phyloP scores from a whole-genome alignment of 2,888 invertebrate genomes.

The Mylabris sibirica region DNA sequence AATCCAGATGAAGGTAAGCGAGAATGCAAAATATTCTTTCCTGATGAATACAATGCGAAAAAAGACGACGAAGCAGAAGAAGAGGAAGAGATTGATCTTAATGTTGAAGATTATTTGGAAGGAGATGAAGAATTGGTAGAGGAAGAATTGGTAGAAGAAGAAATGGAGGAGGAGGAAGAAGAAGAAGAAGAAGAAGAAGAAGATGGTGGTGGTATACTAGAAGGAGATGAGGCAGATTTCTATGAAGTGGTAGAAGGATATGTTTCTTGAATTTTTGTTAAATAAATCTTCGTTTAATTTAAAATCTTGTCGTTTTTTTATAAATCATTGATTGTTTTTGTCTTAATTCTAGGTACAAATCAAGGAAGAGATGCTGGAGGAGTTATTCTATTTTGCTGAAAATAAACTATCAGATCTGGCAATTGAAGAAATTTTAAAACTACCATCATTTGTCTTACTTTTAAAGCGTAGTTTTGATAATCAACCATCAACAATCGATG shows the following conservation, averaged over 20 bases:
- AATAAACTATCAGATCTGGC: constrained; percentile 30
- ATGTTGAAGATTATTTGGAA: constrained; percentile 26
- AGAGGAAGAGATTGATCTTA: constrained; percentile 29
- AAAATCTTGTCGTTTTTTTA: neutral
- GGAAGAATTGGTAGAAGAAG: constrained; percentile 60
- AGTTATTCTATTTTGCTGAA: constrained; percentile 53
- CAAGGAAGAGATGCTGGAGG: constrained; percentile 50
- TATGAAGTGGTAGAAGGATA: too few species aligned
- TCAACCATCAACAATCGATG: constrained; percentile 51
- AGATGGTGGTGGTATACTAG: too few species aligned
- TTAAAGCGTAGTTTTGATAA: constrained; percentile 48
- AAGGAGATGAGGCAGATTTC: too few species aligned
- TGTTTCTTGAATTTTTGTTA: neutral
- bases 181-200: constrained; percentile 14
- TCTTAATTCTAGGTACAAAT: constrained; percentile 29
- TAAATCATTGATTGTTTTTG: constrained; percentile 8
- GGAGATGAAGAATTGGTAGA: constrained; percentile 61
- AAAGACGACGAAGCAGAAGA: constrained; percentile 59
- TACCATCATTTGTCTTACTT: constrained; percentile 43
- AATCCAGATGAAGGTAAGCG: constrained; percentile 70
- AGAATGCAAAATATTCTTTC: constrained; percentile 75
- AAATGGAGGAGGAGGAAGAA: constrained; percentile 31
- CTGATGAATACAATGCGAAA: constrained; percentile 68
- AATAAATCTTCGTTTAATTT: neutral
- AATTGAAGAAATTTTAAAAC: constrained; percentile 44